Percentiles rank a stretch among this genome's conserved stretches.
Evolutionary conservation across 2,888 invertebrate species (phyloP).

Genomic region (Lasioglossum oenotherae): DNA sequence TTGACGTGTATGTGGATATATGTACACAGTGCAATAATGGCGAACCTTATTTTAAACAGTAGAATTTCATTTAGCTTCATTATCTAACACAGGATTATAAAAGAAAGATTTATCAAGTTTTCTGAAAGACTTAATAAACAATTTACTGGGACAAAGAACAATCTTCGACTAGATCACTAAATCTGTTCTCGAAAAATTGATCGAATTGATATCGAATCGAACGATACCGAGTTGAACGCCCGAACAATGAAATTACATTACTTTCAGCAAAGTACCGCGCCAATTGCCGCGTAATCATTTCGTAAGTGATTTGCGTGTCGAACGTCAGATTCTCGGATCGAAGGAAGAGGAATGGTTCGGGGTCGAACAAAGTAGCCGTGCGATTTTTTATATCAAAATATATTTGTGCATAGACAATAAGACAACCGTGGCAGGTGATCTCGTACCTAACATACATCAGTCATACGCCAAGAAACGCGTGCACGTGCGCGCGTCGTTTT

Average conservation of each 20-base stretch:
- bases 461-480: conserved; percentile 71
- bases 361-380: conserved; percentile 27
- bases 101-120: neutral
- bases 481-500: conserved; percentile 45
- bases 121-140: neutral
- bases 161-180: too few species aligned
- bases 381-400: conserved; percentile 83
- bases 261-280: neutral
- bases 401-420: conserved; percentile 83
- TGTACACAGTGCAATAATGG: neutral
- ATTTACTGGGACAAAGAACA: neutral
- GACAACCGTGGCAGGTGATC: conserved; percentile 82
- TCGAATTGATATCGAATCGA: neutral
- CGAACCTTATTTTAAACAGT: neutral
- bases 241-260: neutral
- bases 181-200: neutral
- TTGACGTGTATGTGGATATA: neutral
- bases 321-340: neutral
- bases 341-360: neutral
- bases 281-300: neutral
- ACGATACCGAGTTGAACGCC: neutral
- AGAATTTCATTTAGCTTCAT: neutral
- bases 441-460: conserved; percentile 78
- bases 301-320: neutral
- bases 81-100: neutral